A percentile compares a stretch with the other conserved stretches of the same genome.
phyloP scores from a whole-genome alignment of 2,113 vertebrate genomes.

The Shinisaurus crocodilurus region DNA sequence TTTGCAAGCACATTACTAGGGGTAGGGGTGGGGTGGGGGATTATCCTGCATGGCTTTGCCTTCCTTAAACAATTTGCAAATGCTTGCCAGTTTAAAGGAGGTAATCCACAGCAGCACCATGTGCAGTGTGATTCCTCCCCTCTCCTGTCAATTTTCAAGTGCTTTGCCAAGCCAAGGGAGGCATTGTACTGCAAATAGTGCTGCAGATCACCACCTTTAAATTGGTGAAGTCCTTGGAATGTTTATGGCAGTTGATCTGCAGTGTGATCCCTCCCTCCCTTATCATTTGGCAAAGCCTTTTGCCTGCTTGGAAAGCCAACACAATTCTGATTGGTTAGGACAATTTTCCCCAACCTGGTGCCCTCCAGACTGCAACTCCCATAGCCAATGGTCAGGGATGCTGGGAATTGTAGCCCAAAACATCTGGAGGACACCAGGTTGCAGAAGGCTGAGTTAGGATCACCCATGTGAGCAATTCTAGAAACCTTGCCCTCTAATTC shows the following conservation, averaged over 20 bases:
- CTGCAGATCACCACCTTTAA: neutral
- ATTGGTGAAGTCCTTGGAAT: neutral
- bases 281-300: neutral
- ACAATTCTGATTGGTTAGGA: neutral
- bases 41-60: neutral
- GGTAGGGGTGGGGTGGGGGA: too few relatives aligned
- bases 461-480: neutral
- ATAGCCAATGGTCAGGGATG: too few relatives aligned
- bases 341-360: too few relatives aligned
- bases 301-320: neutral
- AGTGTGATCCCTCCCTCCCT: neutral
- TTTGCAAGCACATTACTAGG: neutral
- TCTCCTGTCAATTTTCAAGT: neutral
- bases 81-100: neutral
- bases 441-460: neutral
- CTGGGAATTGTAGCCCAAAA: too few relatives aligned
- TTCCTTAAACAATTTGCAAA: neutral
- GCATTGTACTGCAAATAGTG: neutral
- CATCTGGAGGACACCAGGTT: too few relatives aligned
- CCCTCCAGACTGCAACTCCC: too few relatives aligned
- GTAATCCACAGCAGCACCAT: neutral
- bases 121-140: neutral
- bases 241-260: neutral
- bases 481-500: neutral
- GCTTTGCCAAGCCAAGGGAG: neutral